Percentiles rank a stretch among this genome's conserved stretches.
Evolutionary conservation across 2,797 vertebrate genomes (phyloP).

Genomic region (Catostomus latipinnis): DNA sequence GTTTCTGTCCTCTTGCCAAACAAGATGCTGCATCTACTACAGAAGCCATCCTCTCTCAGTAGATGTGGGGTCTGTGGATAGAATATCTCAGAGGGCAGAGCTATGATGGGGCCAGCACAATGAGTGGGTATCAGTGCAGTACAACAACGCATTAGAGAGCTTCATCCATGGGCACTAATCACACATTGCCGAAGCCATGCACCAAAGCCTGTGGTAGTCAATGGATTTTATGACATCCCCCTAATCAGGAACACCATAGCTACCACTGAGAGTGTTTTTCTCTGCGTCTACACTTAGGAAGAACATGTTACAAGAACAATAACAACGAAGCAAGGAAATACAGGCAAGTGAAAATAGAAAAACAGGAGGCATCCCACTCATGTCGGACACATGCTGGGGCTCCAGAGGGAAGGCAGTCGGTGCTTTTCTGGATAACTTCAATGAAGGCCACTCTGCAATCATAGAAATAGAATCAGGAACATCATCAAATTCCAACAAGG

Average conservation of each 20-base stretch:
- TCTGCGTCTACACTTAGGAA: background rate
- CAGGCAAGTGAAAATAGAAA: slow-evolving; percentile 14
- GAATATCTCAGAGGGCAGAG: slow-evolving; percentile 12
- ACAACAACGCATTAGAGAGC: background rate
- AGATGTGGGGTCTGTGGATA: too few relatives aligned
- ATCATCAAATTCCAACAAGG: background rate
- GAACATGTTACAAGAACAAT: slow-evolving; percentile 5
- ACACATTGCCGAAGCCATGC: background rate
- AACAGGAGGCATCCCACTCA: slow-evolving; percentile 19
- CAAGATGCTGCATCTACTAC: background rate
- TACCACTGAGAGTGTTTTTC: background rate
- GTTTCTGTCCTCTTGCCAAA: too few relatives aligned
- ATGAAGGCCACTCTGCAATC: slow-evolving; percentile 11
- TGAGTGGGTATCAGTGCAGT: too few relatives aligned
- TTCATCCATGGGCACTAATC: background rate
- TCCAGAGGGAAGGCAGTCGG: slow-evolving; percentile 29
- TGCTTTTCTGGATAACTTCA: slow-evolving; percentile 19
- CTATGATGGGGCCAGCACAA: slow-evolving; percentile 33
- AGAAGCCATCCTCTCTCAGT: slow-evolving; percentile 35
- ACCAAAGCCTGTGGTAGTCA: background rate
- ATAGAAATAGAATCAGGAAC: slow-evolving; percentile 20
- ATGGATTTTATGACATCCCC: slow-evolving; percentile 3
- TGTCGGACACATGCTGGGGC: slow-evolving; percentile 9
- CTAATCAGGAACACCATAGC: slow-evolving; percentile 3
- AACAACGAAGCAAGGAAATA: slow-evolving; percentile 1